These are phyloP conservation scores for Lepus americanus DNA, from an alignment of 2,113 vertebrate genomes.

Conservation along the genomic window DNA sequence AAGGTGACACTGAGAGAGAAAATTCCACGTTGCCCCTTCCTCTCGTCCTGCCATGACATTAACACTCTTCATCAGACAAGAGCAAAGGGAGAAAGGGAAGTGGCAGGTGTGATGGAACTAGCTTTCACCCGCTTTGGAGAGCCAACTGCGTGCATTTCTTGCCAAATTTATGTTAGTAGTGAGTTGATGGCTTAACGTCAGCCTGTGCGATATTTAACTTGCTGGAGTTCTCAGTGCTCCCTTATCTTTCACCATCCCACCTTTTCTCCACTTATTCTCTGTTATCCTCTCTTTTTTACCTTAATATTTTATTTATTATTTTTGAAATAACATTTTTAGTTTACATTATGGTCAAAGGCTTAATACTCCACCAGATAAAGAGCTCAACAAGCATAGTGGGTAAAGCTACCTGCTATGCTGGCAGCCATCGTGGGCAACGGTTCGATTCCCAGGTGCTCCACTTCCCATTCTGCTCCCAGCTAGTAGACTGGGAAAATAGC, in stretches of 20 bases:
- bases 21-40: not conserved
- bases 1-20: not conserved
- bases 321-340: no score
- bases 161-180: not conserved
- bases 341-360: no score
- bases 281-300: not conserved
- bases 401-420: no score
- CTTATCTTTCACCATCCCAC: not conserved
- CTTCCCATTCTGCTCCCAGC: no score
- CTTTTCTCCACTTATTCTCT: not conserved
- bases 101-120: not conserved
- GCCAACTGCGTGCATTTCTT: not conserved
- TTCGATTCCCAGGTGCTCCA: no score
- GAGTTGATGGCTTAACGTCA: not conserved
- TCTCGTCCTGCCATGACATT: not conserved
- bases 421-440: no score
- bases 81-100: not conserved
- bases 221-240: not conserved
- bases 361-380: no score
- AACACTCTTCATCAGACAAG: not conserved
- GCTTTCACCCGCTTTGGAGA: not conserved
- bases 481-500: no score
- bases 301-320: no score
- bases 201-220: not conserved
- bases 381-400: no score